Evolutionary conservation across 2,888 invertebrate genomes (phyloP).

Genomic region (Aricia artaxerxes): DNA sequence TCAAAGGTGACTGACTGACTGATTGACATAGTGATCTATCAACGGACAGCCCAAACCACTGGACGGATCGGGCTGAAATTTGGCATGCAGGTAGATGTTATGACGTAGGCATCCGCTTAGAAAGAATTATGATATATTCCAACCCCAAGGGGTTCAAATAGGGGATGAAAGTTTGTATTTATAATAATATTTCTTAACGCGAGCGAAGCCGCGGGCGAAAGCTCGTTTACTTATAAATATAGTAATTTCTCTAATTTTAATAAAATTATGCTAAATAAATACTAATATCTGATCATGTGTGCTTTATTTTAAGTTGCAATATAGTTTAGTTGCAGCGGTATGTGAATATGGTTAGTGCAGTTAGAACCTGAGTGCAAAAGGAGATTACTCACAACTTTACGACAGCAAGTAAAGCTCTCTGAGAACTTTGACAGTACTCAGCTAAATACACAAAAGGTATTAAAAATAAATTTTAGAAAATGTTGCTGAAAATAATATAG

Average conservation of each 20-base stretch:
- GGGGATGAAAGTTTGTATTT: too few species aligned
- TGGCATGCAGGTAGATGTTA: too few species aligned
- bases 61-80: too few species aligned
- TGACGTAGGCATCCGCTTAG: too few species aligned
- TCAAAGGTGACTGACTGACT: too few species aligned
- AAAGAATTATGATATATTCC: too few species aligned
- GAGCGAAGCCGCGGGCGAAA: too few species aligned
- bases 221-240: too few species aligned
- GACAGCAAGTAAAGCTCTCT: neutral
- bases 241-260: neutral
- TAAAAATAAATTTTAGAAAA: neutral
- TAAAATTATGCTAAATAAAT: neutral
- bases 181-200: neutral
- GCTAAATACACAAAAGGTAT: neutral
- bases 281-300: neutral
- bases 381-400: conserved; percentile 8
- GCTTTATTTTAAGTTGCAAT: neutral
- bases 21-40: too few species aligned
- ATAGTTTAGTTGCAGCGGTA: neutral
- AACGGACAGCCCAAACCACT: too few species aligned
- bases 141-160: too few species aligned
- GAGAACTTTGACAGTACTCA: neutral
- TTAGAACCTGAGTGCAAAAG: conserved; percentile 20
- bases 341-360: conserved; percentile 2
- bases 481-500: too few species aligned